phyloP scores from a whole-genome alignment of 1,140 invertebrate species.

The Teleopsis dalmanni region DNA sequence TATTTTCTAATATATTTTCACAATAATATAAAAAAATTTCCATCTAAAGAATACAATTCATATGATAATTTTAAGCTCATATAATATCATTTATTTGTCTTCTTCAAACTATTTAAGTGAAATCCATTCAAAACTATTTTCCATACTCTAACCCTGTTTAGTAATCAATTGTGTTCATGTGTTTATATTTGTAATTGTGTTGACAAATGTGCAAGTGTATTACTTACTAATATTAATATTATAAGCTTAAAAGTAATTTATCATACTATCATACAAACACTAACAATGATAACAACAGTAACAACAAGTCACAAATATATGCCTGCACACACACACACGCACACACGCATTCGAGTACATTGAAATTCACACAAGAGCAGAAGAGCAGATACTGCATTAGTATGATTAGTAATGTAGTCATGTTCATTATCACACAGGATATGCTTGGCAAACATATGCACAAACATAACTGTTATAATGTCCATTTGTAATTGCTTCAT shows the following conservation, averaged over 20 bases:
- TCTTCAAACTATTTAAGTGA: no score
- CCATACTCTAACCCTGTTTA: no score
- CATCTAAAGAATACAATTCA: no score
- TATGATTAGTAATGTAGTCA: no score
- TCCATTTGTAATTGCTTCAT: no score
- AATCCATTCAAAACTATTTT: no score
- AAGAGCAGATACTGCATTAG: background rate
- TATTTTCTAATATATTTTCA: no score
- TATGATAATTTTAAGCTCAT: no score
- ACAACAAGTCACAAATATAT: no score
- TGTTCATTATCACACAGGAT: conserved; percentile 6
- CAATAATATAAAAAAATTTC: no score
- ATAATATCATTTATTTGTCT: no score
- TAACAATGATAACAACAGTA: no score
- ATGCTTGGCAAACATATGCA: background rate
- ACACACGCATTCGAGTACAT: conserved; percentile 6
- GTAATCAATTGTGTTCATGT: background rate
- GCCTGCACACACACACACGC: conserved; percentile 1
- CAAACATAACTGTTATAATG: background rate
- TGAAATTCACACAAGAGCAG: conserved; percentile 3
- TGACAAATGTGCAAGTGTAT: conserved; percentile 29
- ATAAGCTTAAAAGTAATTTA: conserved; percentile 39
- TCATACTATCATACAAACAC: conserved; percentile 19
- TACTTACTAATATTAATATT: conserved; percentile 42
- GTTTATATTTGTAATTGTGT: conserved; percentile 11